Base-by-base conservation (phyloP, 2,113 vertebrate genomes). In the Crotalus helleri region DNA sequence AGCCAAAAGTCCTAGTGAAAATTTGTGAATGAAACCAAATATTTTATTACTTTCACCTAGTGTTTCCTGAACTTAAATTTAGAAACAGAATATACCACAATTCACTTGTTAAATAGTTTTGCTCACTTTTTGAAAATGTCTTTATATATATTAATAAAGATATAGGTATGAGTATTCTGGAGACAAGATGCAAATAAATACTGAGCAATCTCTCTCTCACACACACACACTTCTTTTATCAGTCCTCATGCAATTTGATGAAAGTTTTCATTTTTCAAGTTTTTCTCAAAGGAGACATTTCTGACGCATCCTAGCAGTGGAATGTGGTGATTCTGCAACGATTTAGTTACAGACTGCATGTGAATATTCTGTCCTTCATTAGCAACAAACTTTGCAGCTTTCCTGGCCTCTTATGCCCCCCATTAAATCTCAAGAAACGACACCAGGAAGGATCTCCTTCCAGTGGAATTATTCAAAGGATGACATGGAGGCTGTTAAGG, bases 61-160 rank as follows among this genome's bases (percentile, higher is more conserved):
- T 6, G 26, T 89, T 54, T 95, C 92, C 0, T 4, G 86, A 55
- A 87, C 0, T 26, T 46, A 81, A 2, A 0, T 81, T 94, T 33
- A 86, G 26, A n/a, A 93, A 0, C 91, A 94, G 74, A 24, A 44
- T 19, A 13, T 0, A 46, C 53, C 21, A 51, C 88, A 93, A 17
- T 12, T 92, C 93, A 57, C 0, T 74, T 93, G 33, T 55, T 26
- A 33, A 92, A 58, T 64, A 88, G 69, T 61, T 97, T 94, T 90
- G 90, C 23, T 88, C 93, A 54, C 74, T 46, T 21, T 91, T 87
- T 8, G 91, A 61, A 92, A 87, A 29, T 39, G 69, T 1, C 51
- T 61, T 26, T 61, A 61, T 61, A 26, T 69, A 29, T 4, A 69
- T 5, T n/a, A 13, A 69, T n/a, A 69, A 13, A 69, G 10, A 69